phyloP scores from a whole-genome alignment of 2,797 vertebrate genomes.

The Danio tinwini region DNA sequence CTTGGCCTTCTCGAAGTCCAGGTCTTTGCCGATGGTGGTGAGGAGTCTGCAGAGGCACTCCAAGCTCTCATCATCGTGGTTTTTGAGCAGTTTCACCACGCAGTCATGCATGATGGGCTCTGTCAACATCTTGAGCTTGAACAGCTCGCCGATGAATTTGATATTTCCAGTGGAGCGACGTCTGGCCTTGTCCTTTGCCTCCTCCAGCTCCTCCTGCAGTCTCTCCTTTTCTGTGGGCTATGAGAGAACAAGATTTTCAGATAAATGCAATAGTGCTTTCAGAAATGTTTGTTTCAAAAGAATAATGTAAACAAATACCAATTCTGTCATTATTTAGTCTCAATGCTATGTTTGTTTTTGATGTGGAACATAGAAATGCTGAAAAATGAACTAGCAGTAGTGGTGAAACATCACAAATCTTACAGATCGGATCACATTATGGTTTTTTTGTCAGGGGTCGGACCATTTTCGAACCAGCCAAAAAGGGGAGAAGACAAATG shows the following conservation, averaged over 20 bases:
- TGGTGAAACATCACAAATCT: too few species aligned
- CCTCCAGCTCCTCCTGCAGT: constrained; percentile 91
- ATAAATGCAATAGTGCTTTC: background rate
- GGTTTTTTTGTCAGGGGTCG: too few species aligned
- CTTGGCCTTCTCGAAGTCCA: constrained; percentile 98
- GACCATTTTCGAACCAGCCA: too few species aligned
- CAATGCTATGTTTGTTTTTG: background rate
- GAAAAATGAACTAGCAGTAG: too few species aligned
- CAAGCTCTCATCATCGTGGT: constrained; percentile 93
- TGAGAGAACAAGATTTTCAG: background rate
- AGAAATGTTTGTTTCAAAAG: background rate
- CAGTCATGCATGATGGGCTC: constrained; percentile 99
- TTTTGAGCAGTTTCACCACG: constrained; percentile 95
- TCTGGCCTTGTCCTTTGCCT: constrained; percentile 94
- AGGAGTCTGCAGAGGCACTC: constrained; percentile 96
- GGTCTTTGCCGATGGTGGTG: constrained; percentile 96
- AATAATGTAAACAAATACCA: background rate
- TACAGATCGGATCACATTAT: too few species aligned
- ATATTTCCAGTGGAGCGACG: constrained; percentile 96
- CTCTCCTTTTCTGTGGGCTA: constrained; percentile 88
- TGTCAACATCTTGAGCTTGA: constrained; percentile 97
- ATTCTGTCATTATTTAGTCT: background rate
- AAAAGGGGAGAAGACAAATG: too few species aligned
- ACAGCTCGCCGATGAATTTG: constrained; percentile 96
- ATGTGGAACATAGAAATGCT: background rate